Conservation (phyloP, 1,140 invertebrate species). For the Pteromalus puparum region DNA sequence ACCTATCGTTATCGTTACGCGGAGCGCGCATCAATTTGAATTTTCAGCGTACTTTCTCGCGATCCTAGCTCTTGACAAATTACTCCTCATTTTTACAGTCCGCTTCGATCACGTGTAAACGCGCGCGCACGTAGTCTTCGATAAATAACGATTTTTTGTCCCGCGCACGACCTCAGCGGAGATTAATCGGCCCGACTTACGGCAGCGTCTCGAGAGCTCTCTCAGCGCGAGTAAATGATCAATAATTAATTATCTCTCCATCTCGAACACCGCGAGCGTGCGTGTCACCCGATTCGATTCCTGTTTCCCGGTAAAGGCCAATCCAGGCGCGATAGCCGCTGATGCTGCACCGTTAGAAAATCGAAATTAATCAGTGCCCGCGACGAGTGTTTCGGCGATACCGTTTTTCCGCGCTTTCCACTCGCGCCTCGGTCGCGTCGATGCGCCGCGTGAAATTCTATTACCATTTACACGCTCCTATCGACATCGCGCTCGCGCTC, state of each 20-base stretch:
- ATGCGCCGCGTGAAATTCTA: slow-evolving; percentile 35
- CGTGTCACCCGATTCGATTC: neutral
- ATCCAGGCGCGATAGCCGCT: neutral
- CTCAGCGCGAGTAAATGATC: slow-evolving; percentile 20
- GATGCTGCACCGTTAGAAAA: neutral
- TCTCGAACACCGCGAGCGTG: neutral
- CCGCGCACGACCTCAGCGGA: no score
- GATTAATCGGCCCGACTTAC: no score
- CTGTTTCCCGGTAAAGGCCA: neutral
- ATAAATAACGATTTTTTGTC: no score
- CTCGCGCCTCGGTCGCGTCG: neutral
- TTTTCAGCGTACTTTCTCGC: neutral
- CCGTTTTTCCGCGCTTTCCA: neutral
- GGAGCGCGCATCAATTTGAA: neutral
- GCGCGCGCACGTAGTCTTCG: no score
- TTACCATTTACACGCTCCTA: slow-evolving; percentile 33
- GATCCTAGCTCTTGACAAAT: neutral
- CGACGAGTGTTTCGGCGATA: slow-evolving; percentile 4
- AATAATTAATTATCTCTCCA: slow-evolving; percentile 4
- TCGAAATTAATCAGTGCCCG: slow-evolving; percentile 36
- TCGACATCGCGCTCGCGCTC: neutral
- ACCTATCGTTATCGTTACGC: no score
- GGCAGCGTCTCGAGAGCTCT: no score
- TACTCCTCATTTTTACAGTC: neutral
- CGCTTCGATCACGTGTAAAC: no score